A percentile compares a stretch with the other conserved stretches of the same genome.
Conservation (phyloP, 2,888 invertebrate species). For the Pterostichus madidus region DNA sequence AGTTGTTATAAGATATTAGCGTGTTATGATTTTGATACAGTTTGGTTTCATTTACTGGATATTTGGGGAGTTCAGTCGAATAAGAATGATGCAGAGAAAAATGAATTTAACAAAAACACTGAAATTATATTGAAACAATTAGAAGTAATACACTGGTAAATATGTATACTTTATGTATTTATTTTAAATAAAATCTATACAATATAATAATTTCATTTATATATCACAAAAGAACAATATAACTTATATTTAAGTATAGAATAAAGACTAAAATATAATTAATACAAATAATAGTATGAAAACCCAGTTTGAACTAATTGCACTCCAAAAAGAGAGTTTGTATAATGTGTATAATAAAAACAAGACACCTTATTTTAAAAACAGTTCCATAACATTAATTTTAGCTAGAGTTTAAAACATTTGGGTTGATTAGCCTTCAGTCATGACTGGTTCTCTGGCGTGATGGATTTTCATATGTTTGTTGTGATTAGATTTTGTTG, state of each 20-base stretch:
- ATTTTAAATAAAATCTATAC: slow-evolving; percentile 56
- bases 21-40: slow-evolving; percentile 62
- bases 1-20: slow-evolving; percentile 67
- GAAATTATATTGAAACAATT: slow-evolving; percentile 66
- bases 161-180: slow-evolving; percentile 38
- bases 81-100: slow-evolving; percentile 22
- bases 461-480: slow-evolving; percentile 94
- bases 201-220: slow-evolving; percentile 55
- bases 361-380: slow-evolving; percentile 6
- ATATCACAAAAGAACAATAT: slow-evolving; percentile 61
- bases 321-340: slow-evolving; percentile 2
- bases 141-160: slow-evolving; percentile 61
- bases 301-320: slow-evolving; percentile 4
- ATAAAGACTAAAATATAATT: background rate
- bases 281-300: slow-evolving; percentile 33
- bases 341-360: background rate
- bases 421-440: slow-evolving; percentile 80
- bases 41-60: slow-evolving; percentile 59
- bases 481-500: slow-evolving; percentile 94
- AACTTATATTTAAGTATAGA: slow-evolving; percentile 10
- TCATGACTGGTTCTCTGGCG: slow-evolving; percentile 91
- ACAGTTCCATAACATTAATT: too few relatives aligned
- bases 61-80: slow-evolving; percentile 67
- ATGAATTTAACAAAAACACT: slow-evolving; percentile 71
- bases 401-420: slow-evolving; percentile 10